phyloP scores from a whole-genome alignment of 2,888 invertebrate species.

The Nomada fucata region DNA sequence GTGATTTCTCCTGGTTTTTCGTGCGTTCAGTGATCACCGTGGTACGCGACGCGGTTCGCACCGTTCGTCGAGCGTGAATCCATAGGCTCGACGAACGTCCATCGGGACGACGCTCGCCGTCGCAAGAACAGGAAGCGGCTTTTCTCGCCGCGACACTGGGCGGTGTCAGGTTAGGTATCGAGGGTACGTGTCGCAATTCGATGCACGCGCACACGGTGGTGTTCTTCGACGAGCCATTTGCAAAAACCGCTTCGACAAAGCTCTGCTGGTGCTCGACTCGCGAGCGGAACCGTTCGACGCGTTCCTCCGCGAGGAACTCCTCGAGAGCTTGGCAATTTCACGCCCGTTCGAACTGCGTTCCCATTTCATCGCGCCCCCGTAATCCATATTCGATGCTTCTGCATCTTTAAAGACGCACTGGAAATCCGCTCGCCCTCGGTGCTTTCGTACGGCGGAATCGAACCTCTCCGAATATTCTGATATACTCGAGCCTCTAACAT shows the following conservation, averaged over 20 bases:
- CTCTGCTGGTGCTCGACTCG: not conserved
- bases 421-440: too few relatives aligned
- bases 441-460: too few relatives aligned
- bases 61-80: conserved; percentile 21
- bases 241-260: not conserved
- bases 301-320: too few relatives aligned
- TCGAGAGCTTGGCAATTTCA: too few relatives aligned
- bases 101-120: not conserved
- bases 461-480: too few relatives aligned
- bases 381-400: too few relatives aligned
- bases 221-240: conserved; percentile 53
- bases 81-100: not conserved
- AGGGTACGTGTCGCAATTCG: conserved; percentile 70
- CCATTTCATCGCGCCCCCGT: too few relatives aligned
- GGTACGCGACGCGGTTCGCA: conserved; percentile 14
- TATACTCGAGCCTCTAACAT: too few relatives aligned
- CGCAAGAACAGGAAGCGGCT: not conserved
- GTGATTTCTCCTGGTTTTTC: conserved; percentile 48
- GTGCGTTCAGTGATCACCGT: conserved; percentile 20
- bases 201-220: conserved; percentile 1
- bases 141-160: conserved; percentile 58
- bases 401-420: too few relatives aligned
- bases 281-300: too few relatives aligned
- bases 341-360: too few relatives aligned
- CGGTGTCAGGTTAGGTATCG: conserved; percentile 78